phyloP scores from a whole-genome alignment of 2,113 vertebrate genomes.

The Clinocottus analis region DNA sequence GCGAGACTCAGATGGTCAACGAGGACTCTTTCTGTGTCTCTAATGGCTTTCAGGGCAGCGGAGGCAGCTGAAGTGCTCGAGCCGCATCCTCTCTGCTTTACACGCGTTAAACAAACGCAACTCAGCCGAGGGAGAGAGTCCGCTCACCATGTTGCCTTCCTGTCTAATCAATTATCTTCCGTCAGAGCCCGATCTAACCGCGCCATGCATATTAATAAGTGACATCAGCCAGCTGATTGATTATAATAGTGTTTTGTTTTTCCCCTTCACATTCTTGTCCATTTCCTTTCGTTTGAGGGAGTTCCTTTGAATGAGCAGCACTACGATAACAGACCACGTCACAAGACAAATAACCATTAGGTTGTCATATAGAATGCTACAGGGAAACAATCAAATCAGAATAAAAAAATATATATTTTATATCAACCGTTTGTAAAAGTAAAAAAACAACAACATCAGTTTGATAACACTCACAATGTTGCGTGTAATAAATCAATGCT shows the following conservation, averaged over 20 bases:
- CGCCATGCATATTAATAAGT: conserved; percentile 89
- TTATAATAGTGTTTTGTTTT: conserved; percentile 71
- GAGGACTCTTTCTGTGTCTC: conserved; percentile 15
- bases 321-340: conserved; percentile 10
- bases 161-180: conserved; percentile 90
- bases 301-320: conserved; percentile 35
- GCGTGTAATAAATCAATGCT: background rate
- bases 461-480: background rate
- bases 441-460: background rate
- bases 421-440: background rate
- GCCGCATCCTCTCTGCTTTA: conserved; percentile 38
- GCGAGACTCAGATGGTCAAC: conserved; percentile 22
- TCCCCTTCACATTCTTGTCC: conserved; percentile 19
- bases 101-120: conserved; percentile 57
- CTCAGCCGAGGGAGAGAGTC: conserved; percentile 44
- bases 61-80: conserved; percentile 25
- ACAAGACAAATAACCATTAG: no score
- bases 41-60: conserved; percentile 18
- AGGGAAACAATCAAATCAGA: background rate
- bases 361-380: no score
- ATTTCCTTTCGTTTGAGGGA: conserved; percentile 57
- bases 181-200: conserved; percentile 83
- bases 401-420: background rate
- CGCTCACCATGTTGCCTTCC: conserved; percentile 80
- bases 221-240: conserved; percentile 84